These are phyloP conservation scores for Aphelocoma californica DNA, from an alignment of 2,797 vertebrate species.

Conservation along the genomic window DNA sequence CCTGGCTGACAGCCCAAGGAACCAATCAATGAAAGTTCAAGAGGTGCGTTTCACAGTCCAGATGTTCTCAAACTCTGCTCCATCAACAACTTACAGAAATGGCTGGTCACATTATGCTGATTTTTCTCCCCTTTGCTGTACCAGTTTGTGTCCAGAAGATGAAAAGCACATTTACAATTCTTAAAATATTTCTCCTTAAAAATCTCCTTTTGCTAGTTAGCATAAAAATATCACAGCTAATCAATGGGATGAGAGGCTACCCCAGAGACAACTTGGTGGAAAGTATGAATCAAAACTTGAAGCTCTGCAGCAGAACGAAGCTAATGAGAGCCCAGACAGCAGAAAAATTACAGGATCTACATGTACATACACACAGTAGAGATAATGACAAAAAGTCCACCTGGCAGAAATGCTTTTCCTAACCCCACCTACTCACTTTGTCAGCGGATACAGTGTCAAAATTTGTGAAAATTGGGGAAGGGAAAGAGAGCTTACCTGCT, in stretches of 20 bases:
- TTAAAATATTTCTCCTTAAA: not conserved
- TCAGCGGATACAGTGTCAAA: not conserved
- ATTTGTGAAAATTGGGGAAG: not conserved
- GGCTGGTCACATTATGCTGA: not conserved
- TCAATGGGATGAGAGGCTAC: not conserved
- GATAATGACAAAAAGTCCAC: not conserved
- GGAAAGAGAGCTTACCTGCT: not conserved
- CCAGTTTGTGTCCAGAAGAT: not conserved
- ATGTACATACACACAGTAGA: not conserved
- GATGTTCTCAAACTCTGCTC: slow-evolving; percentile 47
- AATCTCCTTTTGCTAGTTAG: not conserved
- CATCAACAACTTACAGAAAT: not conserved
- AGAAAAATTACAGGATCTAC: not conserved
- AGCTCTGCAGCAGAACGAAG: not conserved
- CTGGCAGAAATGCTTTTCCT: not conserved
- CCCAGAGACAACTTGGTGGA: not conserved
- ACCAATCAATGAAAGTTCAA: slow-evolving; percentile 55
- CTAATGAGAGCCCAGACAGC: not conserved
- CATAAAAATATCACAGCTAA: not conserved
- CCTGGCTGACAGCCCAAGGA: slow-evolving; percentile 37
- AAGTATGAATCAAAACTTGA: not conserved
- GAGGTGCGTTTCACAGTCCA: slow-evolving; percentile 42
- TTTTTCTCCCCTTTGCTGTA: not conserved
- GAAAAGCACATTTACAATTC: not conserved
- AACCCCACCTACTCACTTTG: not conserved